phyloP scores from a whole-genome alignment of 2,797 vertebrate species.

The Ibycter americanus region DNA sequence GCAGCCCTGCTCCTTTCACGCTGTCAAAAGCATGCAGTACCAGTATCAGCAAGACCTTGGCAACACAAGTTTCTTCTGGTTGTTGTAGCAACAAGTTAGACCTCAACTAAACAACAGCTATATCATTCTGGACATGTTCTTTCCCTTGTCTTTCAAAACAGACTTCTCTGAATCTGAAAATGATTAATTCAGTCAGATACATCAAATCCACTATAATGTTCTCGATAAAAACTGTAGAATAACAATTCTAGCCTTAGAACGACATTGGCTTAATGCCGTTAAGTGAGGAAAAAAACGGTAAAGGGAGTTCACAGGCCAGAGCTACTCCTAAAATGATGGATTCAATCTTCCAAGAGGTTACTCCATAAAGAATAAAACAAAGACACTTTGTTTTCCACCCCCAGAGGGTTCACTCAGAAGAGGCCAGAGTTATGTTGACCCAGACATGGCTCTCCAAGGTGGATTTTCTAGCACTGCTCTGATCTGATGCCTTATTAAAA shows the following conservation, averaged over 20 bases:
- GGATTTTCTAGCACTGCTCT: neutral
- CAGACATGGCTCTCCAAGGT: neutral
- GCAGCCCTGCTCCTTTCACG: neutral
- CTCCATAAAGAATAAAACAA: neutral
- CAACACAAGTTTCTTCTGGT: neutral
- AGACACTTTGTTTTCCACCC: neutral
- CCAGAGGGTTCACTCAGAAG: neutral
- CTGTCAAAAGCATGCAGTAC: neutral
- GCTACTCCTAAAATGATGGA: neutral
- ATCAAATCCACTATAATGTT: neutral
- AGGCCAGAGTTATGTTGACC: neutral
- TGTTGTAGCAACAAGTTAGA: neutral
- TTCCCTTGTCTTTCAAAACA: neutral
- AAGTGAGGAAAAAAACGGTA: neutral
- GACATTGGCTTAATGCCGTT: neutral
- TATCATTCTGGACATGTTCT: neutral
- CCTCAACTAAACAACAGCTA: neutral
- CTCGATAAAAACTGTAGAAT: neutral
- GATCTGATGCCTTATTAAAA: neutral
- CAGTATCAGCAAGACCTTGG: neutral
- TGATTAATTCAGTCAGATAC: neutral
- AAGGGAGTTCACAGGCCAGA: neutral
- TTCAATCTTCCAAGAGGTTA: neutral
- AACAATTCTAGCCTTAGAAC: neutral
- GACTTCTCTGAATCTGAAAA: neutral